Base-by-base conservation (phyloP, 1,140 invertebrate species). In the Brachionus calyciflorus region DNA sequence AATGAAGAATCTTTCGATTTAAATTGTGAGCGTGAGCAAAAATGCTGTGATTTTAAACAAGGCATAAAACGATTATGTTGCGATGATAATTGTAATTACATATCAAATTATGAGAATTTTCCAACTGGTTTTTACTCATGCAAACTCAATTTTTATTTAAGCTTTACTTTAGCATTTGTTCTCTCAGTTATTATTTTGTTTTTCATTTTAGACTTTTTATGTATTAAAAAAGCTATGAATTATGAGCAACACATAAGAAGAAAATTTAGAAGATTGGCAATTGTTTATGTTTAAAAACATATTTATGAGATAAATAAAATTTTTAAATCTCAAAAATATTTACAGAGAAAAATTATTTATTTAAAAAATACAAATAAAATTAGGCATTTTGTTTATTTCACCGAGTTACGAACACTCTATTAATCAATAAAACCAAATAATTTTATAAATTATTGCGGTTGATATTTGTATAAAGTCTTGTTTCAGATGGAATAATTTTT, bases 221-320 rank as follows among this genome's bases (percentile, higher is more conserved):
- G 33, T 26, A 65, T 65, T 12, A 65, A 44, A 65, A 65, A 26
- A 46, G 60, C 60, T 65, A 65, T 65, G 60, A 41, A 60, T 19
- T 60, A 60, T 28, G 55, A 60, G 37, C 33, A 37, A 33, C n/a
- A 60, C 3, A 60, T 60, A 19, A 60, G 37, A 17, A 60, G 17
- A 37, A 60, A 65, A 65, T 21, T 44, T 19, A 65, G 12, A 24
- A 65, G 24, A 65, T 24, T 65, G 41, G 37, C 24, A 4, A 65
- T 65, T 12, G 60, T 28, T 21, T 65, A 44, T 12, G 60, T 65
- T 65, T 65, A 44, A 65, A 37, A 9, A 37, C 33, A 5, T 37
- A n/a, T n/a, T n/a, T n/a, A n/a, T n/a, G n/a, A n/a, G n/a, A n/a
- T n/a, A n/a, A n/a, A n/a, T n/a, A n/a, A n/a, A n/a, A n/a, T n/a